These are phyloP conservation scores for Labrus mixtus DNA, from an alignment of 2,113 vertebrate genomes.

Conservation along the genomic window DNA sequence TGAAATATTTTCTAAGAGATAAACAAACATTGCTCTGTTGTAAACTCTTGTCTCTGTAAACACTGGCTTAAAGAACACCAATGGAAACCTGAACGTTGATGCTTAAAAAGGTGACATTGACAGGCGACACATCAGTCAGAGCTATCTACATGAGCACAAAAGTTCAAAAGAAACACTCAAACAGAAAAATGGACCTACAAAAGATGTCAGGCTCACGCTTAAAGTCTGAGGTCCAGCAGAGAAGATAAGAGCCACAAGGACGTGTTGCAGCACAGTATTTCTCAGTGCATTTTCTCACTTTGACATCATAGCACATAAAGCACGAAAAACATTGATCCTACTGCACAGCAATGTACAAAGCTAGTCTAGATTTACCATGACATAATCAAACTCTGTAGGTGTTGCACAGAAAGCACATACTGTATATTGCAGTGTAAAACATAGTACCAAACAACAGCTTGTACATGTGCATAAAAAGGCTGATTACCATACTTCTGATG, in stretches of 20 bases:
- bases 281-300: slow-evolving; percentile 76
- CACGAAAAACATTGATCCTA: slow-evolving; percentile 69
- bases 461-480: slow-evolving; percentile 68
- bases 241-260: slow-evolving; percentile 60
- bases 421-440: slow-evolving; percentile 61
- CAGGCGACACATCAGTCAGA: slow-evolving; percentile 47
- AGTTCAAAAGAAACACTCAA: slow-evolving; percentile 10
- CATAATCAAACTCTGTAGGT: slow-evolving; percentile 48
- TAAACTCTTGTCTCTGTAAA: slow-evolving; percentile 75
- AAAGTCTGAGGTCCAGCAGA: slow-evolving; percentile 54
- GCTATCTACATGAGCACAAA: slow-evolving; percentile 56
- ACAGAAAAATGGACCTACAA: slow-evolving; percentile 28
- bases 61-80: slow-evolving; percentile 43
- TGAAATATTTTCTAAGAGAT: slow-evolving; percentile 34
- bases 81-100: slow-evolving; percentile 57
- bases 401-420: slow-evolving; percentile 64
- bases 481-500: slow-evolving; percentile 55
- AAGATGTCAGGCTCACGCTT: slow-evolving; percentile 45
- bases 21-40: slow-evolving; percentile 56
- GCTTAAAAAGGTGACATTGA: slow-evolving; percentile 65
- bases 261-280: slow-evolving; percentile 64
- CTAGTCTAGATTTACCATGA: slow-evolving; percentile 59
- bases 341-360: slow-evolving; percentile 69
- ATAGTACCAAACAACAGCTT: slow-evolving; percentile 61
- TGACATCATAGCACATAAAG: slow-evolving; percentile 76